A percentile compares a stretch with the other conserved stretches of the same genome.
Conservation (phyloP, 1,140 invertebrate species). For the Dufourea novaeangliae region DNA sequence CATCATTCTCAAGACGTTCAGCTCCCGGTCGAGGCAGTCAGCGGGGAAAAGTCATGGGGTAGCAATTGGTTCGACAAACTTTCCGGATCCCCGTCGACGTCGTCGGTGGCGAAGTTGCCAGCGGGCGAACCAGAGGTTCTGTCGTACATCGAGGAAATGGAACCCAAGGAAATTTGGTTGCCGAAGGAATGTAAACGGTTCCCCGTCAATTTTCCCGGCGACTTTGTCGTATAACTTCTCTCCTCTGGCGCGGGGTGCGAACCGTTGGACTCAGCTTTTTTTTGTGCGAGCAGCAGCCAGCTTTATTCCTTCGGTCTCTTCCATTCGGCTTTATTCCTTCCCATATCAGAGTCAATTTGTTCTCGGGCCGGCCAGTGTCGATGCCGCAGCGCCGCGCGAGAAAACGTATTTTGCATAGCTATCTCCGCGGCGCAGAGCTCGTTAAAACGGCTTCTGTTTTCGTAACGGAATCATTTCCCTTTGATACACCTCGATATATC, state of each 20-base stretch:
- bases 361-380: background rate
- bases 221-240: constrained; percentile 36
- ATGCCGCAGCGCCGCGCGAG: constrained; percentile 25
- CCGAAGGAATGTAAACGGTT: constrained; percentile 18
- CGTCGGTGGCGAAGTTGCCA: background rate
- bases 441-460: constrained; percentile 49
- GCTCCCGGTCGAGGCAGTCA: background rate
- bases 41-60: background rate
- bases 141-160: background rate
- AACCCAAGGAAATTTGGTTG: constrained; percentile 21
- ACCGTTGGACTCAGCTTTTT: constrained; percentile 32
- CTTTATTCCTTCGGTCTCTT: constrained; percentile 39
- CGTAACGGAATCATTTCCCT: constrained; percentile 31
- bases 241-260: background rate
- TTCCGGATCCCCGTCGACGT: background rate
- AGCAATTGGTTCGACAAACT: constrained; percentile 8
- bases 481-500: constrained; percentile 19
- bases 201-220: constrained; percentile 11
- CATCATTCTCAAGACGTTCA: background rate
- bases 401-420: constrained; percentile 63
- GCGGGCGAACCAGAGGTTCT: background rate
- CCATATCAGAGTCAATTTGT: constrained; percentile 41
- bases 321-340: constrained; percentile 34
- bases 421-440: constrained; percentile 54
- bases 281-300: background rate